Percentiles rank a stretch among this genome's conserved stretches.
Evolutionary conservation across 2,888 invertebrate species (phyloP).

Genomic region (Cosmorhoe ocellata): DNA sequence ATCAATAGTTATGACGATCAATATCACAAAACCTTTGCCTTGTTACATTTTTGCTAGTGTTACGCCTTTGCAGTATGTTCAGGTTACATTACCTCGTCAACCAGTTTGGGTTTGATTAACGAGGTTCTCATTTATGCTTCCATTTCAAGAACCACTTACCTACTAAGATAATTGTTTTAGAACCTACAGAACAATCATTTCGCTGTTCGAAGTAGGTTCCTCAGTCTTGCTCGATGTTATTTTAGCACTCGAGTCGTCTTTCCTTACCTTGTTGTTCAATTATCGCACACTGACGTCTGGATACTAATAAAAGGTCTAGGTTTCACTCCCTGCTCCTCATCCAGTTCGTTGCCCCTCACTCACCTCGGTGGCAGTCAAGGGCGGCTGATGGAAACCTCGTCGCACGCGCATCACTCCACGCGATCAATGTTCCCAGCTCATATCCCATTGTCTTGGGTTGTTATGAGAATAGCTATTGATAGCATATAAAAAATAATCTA

Average conservation of each 20-base stretch:
- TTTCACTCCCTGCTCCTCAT: slow-evolving; percentile 17
- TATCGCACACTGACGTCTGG: slow-evolving; percentile 3
- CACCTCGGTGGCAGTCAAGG: slow-evolving; percentile 65
- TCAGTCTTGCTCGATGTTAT: background rate
- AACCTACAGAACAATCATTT: too few species aligned
- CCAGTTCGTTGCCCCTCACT: slow-evolving; percentile 58
- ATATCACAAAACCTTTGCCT: slow-evolving; percentile 2
- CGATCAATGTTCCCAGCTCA: slow-evolving; percentile 43
- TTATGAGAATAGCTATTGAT: slow-evolving; percentile 34
- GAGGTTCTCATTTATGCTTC: too few species aligned
- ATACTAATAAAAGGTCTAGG: slow-evolving; percentile 19
- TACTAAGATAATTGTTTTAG: too few species aligned
- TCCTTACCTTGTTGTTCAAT: slow-evolving; percentile 4
- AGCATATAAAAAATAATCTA: background rate
- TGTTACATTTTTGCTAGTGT: background rate
- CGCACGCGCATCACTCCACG: slow-evolving; percentile 54
- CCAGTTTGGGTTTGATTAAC: too few species aligned
- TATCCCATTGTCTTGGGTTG: slow-evolving; percentile 35
- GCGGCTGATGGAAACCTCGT: slow-evolving; percentile 50
- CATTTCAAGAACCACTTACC: too few species aligned
- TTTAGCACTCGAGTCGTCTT: too few species aligned
- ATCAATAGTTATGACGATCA: slow-evolving; percentile 13
- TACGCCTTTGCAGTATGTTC: too few species aligned
- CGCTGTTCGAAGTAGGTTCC: too few species aligned
- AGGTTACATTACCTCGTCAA: too few species aligned